These are phyloP conservation scores for Odontomachus brunneus DNA, from an alignment of 1,140 invertebrate genomes.

Conservation along the genomic window DNA sequence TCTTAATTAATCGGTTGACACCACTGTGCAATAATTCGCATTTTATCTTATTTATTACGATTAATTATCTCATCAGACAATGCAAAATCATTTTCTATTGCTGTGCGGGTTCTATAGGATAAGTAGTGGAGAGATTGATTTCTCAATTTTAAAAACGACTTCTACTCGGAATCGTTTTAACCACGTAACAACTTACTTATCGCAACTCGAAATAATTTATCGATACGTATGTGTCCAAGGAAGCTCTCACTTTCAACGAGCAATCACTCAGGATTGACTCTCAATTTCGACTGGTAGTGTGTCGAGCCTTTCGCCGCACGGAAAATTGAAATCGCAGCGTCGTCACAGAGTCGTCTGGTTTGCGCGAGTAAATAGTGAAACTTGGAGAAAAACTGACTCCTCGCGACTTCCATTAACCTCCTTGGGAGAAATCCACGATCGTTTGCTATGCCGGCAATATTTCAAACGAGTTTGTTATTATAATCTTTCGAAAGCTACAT, in stretches of 20 bases:
- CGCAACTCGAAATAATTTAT: conserved; percentile 35
- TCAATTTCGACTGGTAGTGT: not conserved
- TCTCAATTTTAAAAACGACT: not conserved
- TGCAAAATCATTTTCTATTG: not conserved
- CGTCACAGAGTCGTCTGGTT: not conserved
- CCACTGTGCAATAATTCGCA: too few relatives aligned
- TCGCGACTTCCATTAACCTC: conserved; percentile 67
- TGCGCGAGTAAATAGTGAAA: conserved; percentile 47
- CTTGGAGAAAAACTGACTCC: conserved; percentile 63
- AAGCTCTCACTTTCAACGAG: conserved; percentile 19
- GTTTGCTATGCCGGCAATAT: not conserved
- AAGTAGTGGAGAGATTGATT: not conserved
- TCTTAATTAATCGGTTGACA: not conserved
- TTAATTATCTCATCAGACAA: not conserved
- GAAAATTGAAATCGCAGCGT: conserved; percentile 19
- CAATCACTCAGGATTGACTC: not conserved
- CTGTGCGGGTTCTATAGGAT: too few relatives aligned
- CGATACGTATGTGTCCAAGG: not conserved
- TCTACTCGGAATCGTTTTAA: not conserved
- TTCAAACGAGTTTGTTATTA: conserved; percentile 43
- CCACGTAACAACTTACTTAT: conserved; percentile 22
- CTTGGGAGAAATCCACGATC: conserved; percentile 65
- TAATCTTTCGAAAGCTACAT: conserved; percentile 54
- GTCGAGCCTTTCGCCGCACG: conserved; percentile 8
- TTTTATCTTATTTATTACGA: not conserved